Evolutionary conservation across 2,113 vertebrate species (phyloP).

Genomic region (Lipotes vexillifer): DNA sequence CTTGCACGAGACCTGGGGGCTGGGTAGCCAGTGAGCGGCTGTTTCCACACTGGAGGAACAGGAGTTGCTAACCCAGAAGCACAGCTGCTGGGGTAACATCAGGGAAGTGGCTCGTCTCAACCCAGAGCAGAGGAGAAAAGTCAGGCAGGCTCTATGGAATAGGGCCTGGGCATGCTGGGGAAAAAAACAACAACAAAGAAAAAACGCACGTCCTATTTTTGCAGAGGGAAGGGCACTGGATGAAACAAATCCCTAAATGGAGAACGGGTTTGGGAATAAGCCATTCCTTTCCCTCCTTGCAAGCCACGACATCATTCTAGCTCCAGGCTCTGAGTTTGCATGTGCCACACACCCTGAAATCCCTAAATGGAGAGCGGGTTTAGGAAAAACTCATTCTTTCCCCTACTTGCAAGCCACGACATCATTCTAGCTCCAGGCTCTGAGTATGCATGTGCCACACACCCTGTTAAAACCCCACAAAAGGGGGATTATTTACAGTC

Average conservation of each 20-base stretch:
- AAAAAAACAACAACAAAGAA: rapidly evolving
- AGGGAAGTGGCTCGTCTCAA: neutral
- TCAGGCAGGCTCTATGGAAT: neutral
- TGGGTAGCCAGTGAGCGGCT: neutral
- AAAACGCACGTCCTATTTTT: slow-evolving; percentile 4
- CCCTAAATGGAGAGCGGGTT: neutral
- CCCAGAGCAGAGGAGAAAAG: neutral
- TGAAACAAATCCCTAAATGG: slow-evolving; percentile 11
- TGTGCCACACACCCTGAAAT: too few relatives aligned
- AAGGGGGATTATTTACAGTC: neutral
- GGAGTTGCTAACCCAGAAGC: neutral
- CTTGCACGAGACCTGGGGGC: slow-evolving; percentile 68
- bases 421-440: neutral
- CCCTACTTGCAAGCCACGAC: neutral
- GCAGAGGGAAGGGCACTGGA: neutral
- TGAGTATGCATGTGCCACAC: neutral
- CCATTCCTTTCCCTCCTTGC: neutral
- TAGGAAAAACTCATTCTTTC: neutral
- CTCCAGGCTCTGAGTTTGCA: neutral
- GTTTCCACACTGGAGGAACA: neutral
- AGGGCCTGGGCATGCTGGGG: neutral
- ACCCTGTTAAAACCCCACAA: neutral
- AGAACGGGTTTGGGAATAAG: neutral
- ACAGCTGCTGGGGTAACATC: neutral
- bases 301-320: neutral